These are phyloP conservation scores for Leptoteleia sp. DNA, from an alignment of 1,140 invertebrate genomes.

Conservation along the genomic window DNA sequence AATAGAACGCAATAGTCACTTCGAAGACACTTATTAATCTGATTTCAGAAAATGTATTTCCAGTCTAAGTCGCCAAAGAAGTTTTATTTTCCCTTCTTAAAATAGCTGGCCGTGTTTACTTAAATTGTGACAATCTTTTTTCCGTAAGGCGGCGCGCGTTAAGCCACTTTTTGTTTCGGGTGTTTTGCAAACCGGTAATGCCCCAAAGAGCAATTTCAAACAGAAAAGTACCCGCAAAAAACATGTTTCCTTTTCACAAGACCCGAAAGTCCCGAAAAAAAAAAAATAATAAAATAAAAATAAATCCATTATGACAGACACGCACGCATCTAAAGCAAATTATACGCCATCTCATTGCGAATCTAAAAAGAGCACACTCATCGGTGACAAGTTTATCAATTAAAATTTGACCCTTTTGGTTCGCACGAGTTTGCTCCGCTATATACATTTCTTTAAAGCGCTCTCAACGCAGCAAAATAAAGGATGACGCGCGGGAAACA, in stretches of 20 bases:
- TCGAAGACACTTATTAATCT: not conserved
- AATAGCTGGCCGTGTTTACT: slow-evolving; percentile 4
- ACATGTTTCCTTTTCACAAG: slow-evolving; percentile 10
- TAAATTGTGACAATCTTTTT: slow-evolving; percentile 21
- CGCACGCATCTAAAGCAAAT: too few relatives aligned
- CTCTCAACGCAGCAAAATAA: too few relatives aligned
- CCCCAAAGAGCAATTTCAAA: slow-evolving; percentile 13
- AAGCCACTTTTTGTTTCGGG: slow-evolving; percentile 5
- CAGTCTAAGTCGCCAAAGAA: not conserved
- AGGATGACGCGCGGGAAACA: too few relatives aligned
- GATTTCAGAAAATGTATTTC: too few relatives aligned
- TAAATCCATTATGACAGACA: not conserved
- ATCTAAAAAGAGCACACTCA: slow-evolving; percentile 4
- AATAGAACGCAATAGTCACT: too few relatives aligned
- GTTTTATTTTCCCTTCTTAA: not conserved
- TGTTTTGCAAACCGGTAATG: slow-evolving; percentile 20
- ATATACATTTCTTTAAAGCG: too few relatives aligned
- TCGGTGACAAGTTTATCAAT: slow-evolving; percentile 43
- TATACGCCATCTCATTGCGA: not conserved
- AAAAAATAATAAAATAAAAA: too few relatives aligned
- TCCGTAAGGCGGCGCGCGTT: too few relatives aligned
- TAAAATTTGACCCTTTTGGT: slow-evolving; percentile 3
- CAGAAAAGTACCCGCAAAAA: slow-evolving; percentile 9
- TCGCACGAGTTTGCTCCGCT: too few relatives aligned
- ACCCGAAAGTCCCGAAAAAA: too few relatives aligned